phyloP scores from a whole-genome alignment of 92 coral and sea anemone genomes.

The Actinostola sp. region DNA sequence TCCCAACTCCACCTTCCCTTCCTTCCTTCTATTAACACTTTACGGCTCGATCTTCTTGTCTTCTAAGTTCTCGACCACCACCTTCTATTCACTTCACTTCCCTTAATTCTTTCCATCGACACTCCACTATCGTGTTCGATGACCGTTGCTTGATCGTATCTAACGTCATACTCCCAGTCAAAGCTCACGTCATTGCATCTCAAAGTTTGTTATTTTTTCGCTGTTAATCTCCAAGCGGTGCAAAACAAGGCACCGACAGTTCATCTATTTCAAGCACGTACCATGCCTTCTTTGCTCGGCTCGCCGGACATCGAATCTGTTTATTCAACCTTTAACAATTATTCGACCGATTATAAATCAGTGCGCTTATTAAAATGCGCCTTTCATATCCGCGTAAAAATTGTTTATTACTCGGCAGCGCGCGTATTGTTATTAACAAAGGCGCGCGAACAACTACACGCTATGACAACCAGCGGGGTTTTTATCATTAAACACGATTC shows the following conservation, averaged over 20 bases:
- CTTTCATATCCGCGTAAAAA: conserved; percentile 6
- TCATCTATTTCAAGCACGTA: no score
- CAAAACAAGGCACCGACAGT: no score
- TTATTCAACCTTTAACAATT: conserved; percentile 23
- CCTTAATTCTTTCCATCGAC: not conserved
- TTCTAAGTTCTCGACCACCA: not conserved
- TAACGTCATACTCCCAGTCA: no score
- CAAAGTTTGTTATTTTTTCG: not conserved
- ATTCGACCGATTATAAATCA: conserved; percentile 3
- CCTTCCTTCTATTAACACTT: not conserved
- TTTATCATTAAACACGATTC: not conserved
- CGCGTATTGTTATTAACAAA: conserved; percentile 15
- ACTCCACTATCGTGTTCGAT: not conserved
- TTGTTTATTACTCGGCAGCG: conserved; percentile 17
- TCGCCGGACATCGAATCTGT: conserved; percentile 1
- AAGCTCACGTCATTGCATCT: no score
- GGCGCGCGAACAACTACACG: conserved; percentile 6
- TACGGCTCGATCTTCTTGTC: not conserved
- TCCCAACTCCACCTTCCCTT: not conserved
- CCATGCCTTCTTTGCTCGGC: not conserved
- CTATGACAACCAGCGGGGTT: conserved; percentile 7
- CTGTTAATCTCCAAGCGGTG: no score
- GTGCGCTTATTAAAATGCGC: conserved; percentile 13
- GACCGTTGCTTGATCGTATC: no score
- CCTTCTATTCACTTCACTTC: not conserved